These are phyloP conservation scores for Neria commutata DNA, from an alignment of 2,888 invertebrate species.

Conservation along the genomic window DNA sequence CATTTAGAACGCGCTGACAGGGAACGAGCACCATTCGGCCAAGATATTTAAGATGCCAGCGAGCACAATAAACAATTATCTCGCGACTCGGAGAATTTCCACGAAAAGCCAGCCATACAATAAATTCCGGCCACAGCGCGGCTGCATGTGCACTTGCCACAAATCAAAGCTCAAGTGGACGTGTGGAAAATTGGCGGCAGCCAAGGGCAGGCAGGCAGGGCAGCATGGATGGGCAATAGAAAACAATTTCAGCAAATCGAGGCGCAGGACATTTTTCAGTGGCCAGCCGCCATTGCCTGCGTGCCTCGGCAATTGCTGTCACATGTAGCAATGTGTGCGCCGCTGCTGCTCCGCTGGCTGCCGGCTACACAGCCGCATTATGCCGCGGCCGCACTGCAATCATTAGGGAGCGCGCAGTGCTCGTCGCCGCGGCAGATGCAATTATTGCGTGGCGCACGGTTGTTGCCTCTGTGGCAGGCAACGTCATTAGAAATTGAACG, in stretches of 20 bases:
- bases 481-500: no score
- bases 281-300: background rate
- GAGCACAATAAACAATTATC: slow-evolving; percentile 8
- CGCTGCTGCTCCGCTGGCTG: background rate
- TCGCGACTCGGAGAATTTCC: background rate
- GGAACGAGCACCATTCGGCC: slow-evolving; percentile 8
- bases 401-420: no score
- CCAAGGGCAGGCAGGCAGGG: background rate
- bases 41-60: slow-evolving; percentile 11
- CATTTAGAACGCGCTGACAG: background rate
- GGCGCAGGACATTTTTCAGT: background rate
- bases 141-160: background rate
- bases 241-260: background rate
- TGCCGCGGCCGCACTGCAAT: background rate
- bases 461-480: no score
- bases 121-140: background rate
- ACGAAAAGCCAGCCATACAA: background rate
- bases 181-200: background rate
- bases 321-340: background rate
- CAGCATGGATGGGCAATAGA: background rate
- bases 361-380: background rate
- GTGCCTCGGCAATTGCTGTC: background rate
- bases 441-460: no score
- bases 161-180: background rate
- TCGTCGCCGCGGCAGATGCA: no score